Base-by-base conservation (phyloP, 2,113 vertebrate genomes). In the Apus apus region DNA sequence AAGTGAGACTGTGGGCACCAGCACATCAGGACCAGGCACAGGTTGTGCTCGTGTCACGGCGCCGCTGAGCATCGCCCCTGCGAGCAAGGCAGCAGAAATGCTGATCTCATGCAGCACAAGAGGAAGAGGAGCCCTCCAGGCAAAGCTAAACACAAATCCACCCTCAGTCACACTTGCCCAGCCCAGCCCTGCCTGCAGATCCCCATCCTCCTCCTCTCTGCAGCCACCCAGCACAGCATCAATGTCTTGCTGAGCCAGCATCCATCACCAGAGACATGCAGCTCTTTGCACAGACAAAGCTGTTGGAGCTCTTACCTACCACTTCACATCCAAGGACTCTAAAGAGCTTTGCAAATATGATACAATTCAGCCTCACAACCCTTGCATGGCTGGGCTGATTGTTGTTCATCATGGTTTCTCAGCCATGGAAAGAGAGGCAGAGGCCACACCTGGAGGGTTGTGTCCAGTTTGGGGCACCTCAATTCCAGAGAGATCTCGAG, bases 1-100 rank as follows among this genome's bases (percentile, higher is more conserved):
- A 91, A 97, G 72, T 77, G 96, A 96, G 87, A 94, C 20, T 20
- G 96, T 92, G 96, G 96, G 66, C 91, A 93, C 0, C 2, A 2
- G 61, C 65, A 12, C 84, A 45, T 76, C 79, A 48, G 72, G 50
- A 57, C 70, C 89, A 66, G 84, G 25, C 2, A 1, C 32, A 5
- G 58, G 3, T 20, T 65, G 45, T 25, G 58, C 74, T 80, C 18
- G 7, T 25, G 84, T 66, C 90, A 45, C 57, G 80, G 78, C 13
- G 0, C 36, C 67, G 50, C 60, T 8, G 1, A 71, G 46, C 43
- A 2, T 7, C 11, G 7, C 61, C 68, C 57, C 11, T 3, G 56
- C 8, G 43, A 26, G 46, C 9, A 32, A 53, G 20, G 19, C 50
- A 76, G 48, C 71, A 22, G 29, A 11, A 48, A 22, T 0, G 1